These are phyloP conservation scores for Eucera pruinosa DNA, from an alignment of 2,888 invertebrate genomes.

Conservation along the genomic window DNA sequence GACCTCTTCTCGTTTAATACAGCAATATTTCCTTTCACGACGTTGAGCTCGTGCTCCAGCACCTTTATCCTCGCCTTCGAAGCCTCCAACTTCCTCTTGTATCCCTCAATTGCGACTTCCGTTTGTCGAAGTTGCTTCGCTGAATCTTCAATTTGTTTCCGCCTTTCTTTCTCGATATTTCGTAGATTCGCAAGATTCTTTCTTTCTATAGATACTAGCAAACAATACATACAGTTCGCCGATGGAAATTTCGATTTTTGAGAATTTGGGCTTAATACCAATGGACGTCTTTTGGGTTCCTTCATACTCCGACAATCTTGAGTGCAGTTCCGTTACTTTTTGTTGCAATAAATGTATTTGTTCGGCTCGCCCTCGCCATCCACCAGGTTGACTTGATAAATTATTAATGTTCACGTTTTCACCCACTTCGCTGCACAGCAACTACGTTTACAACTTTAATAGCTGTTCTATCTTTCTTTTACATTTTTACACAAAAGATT, in stretches of 20 bases:
- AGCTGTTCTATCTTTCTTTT: too few species aligned
- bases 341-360: conserved; percentile 89
- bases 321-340: conserved; percentile 88
- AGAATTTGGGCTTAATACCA: conserved; percentile 40
- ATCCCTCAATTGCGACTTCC: conserved; percentile 86
- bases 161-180: conserved; percentile 86
- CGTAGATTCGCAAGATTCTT: conserved; percentile 80
- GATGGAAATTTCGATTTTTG: too few species aligned
- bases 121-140: conserved; percentile 86
- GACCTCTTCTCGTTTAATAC: conserved; percentile 88
- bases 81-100: conserved; percentile 88
- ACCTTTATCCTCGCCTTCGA: conserved; percentile 89
- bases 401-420: conserved; percentile 88
- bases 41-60: conserved; percentile 88
- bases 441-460: conserved; percentile 77
- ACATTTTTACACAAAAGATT: too few species aligned
- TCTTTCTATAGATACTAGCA: conserved; percentile 56
- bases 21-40: conserved; percentile 86
- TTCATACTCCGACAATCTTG: conserved; percentile 85
- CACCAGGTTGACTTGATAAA: conserved; percentile 86
- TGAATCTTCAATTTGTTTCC: conserved; percentile 87
- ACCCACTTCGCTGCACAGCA: conserved; percentile 91
- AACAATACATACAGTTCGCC: neutral
- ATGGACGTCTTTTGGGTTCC: conserved; percentile 53
- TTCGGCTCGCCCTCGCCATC: conserved; percentile 92